phyloP scores from a whole-genome alignment of 2,797 vertebrate genomes.

The Epinephelus coioides region DNA sequence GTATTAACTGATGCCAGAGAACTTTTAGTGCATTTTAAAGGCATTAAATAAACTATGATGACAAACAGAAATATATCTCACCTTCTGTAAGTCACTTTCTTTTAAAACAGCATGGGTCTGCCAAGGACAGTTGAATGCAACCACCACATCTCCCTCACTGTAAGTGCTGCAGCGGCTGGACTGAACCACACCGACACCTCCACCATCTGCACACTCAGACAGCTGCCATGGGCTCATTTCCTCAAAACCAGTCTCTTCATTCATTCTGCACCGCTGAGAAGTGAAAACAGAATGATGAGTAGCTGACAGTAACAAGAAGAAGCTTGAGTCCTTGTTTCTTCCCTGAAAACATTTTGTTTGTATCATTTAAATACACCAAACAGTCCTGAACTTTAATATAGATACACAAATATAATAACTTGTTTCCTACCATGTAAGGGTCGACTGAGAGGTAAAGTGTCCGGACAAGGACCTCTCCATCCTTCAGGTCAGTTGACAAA shows the following conservation, averaged over 20 bases:
- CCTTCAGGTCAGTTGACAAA: conserved; percentile 81
- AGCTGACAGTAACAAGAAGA: too few species aligned
- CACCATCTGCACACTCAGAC: conserved; percentile 89
- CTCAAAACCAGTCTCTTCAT: conserved; percentile 90
- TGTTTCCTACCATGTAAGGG: conserved; percentile 93
- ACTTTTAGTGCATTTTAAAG: too few species aligned
- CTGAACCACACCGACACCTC: conserved; percentile 92
- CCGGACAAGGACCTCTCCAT: conserved; percentile 88
- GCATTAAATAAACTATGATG: accelerated
- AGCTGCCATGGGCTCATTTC: conserved; percentile 92
- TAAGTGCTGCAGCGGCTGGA: conserved; percentile 84
- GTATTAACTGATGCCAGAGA: not conserved
- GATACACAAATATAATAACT: not conserved
- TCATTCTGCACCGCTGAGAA: conserved; percentile 94
- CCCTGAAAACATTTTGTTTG: too few species aligned
- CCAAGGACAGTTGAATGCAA: conserved; percentile 94
- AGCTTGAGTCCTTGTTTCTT: too few species aligned
- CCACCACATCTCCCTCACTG: conserved; percentile 88
- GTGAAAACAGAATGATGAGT: not conserved
- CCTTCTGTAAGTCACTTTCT: conserved; percentile 90
- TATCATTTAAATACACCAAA: too few species aligned
- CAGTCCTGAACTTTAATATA: not conserved
- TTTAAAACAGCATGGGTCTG: conserved; percentile 89
- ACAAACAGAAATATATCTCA: conserved; percentile 51
- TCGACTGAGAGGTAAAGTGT: conserved; percentile 96